A percentile compares a stretch with the other conserved stretches of the same genome.
Conservation (phyloP, 2,797 vertebrate species). For the Phyllotis vaccarum region DNA sequence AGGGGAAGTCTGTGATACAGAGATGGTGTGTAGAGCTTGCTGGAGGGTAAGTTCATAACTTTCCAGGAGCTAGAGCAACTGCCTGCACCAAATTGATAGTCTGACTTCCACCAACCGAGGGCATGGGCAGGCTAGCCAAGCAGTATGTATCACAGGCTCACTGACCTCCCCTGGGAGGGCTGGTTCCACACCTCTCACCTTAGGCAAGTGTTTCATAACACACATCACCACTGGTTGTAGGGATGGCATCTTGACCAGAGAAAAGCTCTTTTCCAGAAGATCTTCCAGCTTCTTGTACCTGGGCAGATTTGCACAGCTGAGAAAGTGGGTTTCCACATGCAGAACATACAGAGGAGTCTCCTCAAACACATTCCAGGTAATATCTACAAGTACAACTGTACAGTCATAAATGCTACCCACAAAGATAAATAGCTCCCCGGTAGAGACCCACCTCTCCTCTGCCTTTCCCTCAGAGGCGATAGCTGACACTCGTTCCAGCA, state of each 20-base stretch:
- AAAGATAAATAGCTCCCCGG: background rate
- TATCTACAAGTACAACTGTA: no score
- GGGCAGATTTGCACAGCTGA: fast-evolving
- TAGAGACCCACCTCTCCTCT: slow-evolving; percentile 91
- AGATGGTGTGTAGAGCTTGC: fast-evolving
- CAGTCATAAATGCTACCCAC: background rate
- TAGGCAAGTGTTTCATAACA: slow-evolving; percentile 97
- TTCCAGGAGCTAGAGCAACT: background rate
- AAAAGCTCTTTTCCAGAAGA: slow-evolving; percentile 97
- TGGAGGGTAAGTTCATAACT: background rate
- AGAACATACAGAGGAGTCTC: fast-evolving
- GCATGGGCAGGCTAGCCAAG: background rate
- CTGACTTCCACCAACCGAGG: background rate
- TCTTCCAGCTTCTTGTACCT: slow-evolving; percentile 98
- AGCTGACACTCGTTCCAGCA: slow-evolving; percentile 95
- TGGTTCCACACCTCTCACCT: slow-evolving; percentile 85
- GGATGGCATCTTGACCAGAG: slow-evolving; percentile 98
- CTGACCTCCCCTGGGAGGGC: background rate
- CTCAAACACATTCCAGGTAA: background rate
- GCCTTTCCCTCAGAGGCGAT: slow-evolving; percentile 96
- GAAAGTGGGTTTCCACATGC: background rate
- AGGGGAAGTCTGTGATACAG: background rate
- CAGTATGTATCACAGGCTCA: no score
- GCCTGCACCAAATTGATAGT: fast-evolving
- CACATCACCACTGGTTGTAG: slow-evolving; percentile 99